These are phyloP conservation scores for Geodia barretti DNA, from an alignment of 37 sponge, comb jelly and placozoan genomes.

Conservation along the genomic window DNA sequence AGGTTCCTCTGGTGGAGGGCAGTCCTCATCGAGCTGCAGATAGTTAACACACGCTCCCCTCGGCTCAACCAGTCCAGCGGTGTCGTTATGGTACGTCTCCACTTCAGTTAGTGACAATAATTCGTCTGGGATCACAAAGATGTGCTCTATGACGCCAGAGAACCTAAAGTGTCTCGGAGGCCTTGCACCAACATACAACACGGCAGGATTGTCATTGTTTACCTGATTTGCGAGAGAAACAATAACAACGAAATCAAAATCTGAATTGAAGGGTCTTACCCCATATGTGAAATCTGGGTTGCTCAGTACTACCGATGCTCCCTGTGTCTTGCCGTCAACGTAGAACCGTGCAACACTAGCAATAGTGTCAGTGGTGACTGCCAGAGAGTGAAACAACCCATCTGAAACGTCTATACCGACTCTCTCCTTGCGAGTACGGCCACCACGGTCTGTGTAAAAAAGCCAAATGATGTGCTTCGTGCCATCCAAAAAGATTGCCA, in stretches of 20 bases:
- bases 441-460: conserved; percentile 41
- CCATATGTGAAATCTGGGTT: conserved; percentile 13
- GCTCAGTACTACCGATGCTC: not conserved
- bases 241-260: no score
- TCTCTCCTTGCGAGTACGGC: not conserved
- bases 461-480: conserved; percentile 5
- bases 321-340: conserved; percentile 23
- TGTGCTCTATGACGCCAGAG: conserved; percentile 37
- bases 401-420: conserved; percentile 1
- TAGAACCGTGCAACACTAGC: conserved; percentile 38
- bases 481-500: conserved; percentile 55
- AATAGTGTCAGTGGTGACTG: not conserved
- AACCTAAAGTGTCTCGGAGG: conserved; percentile 55
- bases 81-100: conserved; percentile 12
- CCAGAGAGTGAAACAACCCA: conserved; percentile 16
- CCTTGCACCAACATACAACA: conserved; percentile 55
- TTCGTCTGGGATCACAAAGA: conserved; percentile 39
- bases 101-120: conserved; percentile 12
- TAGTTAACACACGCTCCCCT: conserved; percentile 42
- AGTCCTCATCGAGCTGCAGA: conserved; percentile 16
- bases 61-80: not conserved
- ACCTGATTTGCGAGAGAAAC: conserved; percentile 11
- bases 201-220: conserved; percentile 16
- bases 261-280: conserved; percentile 28
- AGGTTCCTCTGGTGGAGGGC: conserved; percentile 48